A percentile compares a stretch with the other conserved stretches of the same genome.
Conservation (phyloP, 2,113 vertebrate genomes). For the Leucoraja erinaceus region DNA sequence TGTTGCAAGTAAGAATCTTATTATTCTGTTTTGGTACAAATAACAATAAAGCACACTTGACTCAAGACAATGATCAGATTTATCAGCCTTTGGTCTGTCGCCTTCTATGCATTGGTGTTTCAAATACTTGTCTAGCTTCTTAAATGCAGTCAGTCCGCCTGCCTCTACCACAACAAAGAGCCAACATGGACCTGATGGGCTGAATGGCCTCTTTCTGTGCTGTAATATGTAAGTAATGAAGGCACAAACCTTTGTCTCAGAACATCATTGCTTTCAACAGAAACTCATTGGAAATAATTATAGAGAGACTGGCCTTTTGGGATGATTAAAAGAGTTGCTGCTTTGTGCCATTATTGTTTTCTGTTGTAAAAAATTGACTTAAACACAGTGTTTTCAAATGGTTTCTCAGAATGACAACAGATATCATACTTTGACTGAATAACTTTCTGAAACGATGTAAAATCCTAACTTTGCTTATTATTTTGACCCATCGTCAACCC, state of each 20-base stretch:
- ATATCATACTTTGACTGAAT: neutral
- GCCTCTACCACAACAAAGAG: too few relatives aligned
- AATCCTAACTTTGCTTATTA: neutral
- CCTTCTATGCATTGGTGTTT: too few relatives aligned
- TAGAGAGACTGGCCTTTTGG: neutral
- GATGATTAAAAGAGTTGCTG: neutral
- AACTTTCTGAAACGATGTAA: neutral
- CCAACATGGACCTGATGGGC: too few relatives aligned
- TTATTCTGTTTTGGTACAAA: too few relatives aligned
- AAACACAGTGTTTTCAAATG: neutral
- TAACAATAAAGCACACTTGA: too few relatives aligned
- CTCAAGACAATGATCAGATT: too few relatives aligned
- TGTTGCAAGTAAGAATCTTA: too few relatives aligned
- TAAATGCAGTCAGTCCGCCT: too few relatives aligned
- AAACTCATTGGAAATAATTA: neutral
- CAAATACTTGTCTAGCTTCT: too few relatives aligned
- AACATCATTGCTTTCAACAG: neutral
- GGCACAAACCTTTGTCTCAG: neutral
- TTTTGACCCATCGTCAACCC: neutral
- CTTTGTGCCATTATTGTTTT: neutral
- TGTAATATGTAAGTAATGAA: too few relatives aligned
- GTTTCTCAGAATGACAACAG: neutral
- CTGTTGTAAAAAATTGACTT: neutral
- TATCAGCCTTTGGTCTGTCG: too few relatives aligned
- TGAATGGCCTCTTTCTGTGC: too few relatives aligned